Percentiles rank a stretch among this genome's conserved stretches.
These are phyloP conservation scores for Plagodis dolabraria DNA, from an alignment of 2,888 invertebrate species.

Conservation along the genomic window DNA sequence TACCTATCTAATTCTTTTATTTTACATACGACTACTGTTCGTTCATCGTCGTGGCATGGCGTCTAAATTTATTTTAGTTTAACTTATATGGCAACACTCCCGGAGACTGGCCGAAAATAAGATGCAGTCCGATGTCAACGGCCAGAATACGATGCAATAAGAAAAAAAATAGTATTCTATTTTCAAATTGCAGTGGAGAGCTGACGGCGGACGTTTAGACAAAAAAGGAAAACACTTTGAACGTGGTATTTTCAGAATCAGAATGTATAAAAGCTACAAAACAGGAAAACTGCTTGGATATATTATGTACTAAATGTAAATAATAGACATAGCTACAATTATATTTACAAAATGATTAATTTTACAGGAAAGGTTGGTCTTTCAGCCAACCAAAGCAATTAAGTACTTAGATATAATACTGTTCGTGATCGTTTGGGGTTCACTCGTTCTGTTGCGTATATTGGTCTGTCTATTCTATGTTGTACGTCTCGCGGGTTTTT, in stretches of 20 bases:
- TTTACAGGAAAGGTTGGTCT: no score
- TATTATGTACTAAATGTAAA: no score
- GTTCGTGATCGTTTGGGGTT: no score
- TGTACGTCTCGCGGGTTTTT: no score
- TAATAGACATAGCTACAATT: no score
- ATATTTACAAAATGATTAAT: no score
- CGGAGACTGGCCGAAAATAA: conserved; percentile 76
- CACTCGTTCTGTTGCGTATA: no score
- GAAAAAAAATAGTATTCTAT: conserved; percentile 72
- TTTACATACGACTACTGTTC: no score
- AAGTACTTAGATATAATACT: no score
- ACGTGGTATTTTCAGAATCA: conserved; percentile 25
- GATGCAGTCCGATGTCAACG: conserved; percentile 75
- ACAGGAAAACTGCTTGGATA: conserved; percentile 6
- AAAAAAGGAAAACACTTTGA: conserved; percentile 59
- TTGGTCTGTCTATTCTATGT: no score
- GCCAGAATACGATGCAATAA: conserved; percentile 74
- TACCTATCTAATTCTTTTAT: no score
- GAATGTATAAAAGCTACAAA: conserved; percentile 6
- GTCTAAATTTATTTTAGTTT: conserved; percentile 43
- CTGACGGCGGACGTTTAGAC: conserved; percentile 51
- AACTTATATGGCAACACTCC: conserved; percentile 70
- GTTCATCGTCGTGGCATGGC: background rate
- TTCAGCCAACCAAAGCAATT: no score
- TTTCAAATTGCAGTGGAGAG: conserved; percentile 75